These are phyloP conservation scores for Portevinia maculata DNA, from an alignment of 2,888 invertebrate species.

Conservation along the genomic window DNA sequence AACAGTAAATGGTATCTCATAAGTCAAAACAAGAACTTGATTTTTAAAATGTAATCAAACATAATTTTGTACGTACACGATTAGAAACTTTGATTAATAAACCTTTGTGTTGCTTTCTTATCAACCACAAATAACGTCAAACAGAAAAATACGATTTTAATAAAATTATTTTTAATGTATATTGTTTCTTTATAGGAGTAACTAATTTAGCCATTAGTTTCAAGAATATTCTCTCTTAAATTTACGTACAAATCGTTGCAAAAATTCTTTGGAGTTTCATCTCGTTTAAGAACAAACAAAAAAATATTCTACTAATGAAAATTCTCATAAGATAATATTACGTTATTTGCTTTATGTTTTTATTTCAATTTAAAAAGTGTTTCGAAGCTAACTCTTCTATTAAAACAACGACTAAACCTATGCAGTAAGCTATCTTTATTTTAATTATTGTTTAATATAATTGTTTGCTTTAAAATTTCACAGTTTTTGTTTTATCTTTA, in stretches of 20 bases:
- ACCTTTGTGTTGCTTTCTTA: constrained; percentile 10
- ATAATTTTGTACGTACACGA: constrained; percentile 7
- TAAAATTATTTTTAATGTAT: constrained; percentile 15
- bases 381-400: constrained; percentile 44
- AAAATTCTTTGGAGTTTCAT: constrained; percentile 70
- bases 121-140: constrained; percentile 41
- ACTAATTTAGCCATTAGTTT: constrained; percentile 51
- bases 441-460: constrained; percentile 31
- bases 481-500: constrained; percentile 49
- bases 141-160: constrained; percentile 36
- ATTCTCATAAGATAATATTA: constrained; percentile 6
- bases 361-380: constrained; percentile 15
- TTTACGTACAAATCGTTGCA: constrained; percentile 72
- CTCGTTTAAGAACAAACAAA: constrained; percentile 9
- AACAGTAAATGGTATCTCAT: constrained; percentile 43
- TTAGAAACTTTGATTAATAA: not conserved
- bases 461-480: constrained; percentile 49
- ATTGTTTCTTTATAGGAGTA: constrained; percentile 34
- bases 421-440: constrained; percentile 32
- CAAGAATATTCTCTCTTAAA: constrained; percentile 30
- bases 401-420: constrained; percentile 23
- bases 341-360: no score
- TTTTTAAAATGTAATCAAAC: constrained; percentile 11
- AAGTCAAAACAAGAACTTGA: constrained; percentile 6
- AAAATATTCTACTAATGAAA: constrained; percentile 43